A percentile compares a stretch with the other conserved stretches of the same genome.
phyloP scores from a whole-genome alignment of 2,888 invertebrate genomes.

The Camptogramma bilineatum region DNA sequence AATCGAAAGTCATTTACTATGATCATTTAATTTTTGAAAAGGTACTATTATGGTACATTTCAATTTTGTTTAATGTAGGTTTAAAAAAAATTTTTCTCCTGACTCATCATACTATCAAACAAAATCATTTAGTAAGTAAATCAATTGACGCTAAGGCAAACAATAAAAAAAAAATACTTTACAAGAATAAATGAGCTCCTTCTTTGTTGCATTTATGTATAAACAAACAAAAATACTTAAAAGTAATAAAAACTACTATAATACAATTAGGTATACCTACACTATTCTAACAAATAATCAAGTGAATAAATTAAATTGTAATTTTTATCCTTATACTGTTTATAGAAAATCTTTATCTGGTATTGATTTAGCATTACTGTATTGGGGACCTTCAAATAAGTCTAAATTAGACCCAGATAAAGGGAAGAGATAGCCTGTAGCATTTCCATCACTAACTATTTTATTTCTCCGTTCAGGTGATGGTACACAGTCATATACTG shows the following conservation, averaged over 20 bases:
- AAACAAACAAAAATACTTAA: background rate
- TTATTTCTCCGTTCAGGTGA: slow-evolving; percentile 3
- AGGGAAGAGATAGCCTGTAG: slow-evolving; percentile 13
- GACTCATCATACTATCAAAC: too few relatives aligned
- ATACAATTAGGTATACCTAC: too few relatives aligned
- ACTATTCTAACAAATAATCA: background rate
- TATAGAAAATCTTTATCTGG: background rate
- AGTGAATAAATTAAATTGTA: background rate
- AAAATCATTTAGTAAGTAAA: too few relatives aligned
- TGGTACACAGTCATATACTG: slow-evolving; percentile 4
- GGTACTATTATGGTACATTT: too few relatives aligned
- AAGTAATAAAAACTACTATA: background rate
- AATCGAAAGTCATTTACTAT: too few relatives aligned
- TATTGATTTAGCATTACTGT: slow-evolving; percentile 20
- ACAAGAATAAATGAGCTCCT: too few relatives aligned
- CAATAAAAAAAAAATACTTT: too few relatives aligned
- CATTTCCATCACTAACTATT: slow-evolving; percentile 20
- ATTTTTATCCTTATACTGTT: background rate
- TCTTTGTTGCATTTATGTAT: background rate
- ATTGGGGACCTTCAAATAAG: slow-evolving; percentile 7
- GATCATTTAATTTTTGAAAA: too few relatives aligned
- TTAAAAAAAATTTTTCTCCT: too few relatives aligned
- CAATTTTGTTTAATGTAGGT: too few relatives aligned
- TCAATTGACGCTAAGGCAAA: too few relatives aligned
- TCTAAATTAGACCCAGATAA: background rate